Conservation (phyloP, 2,113 vertebrate species). For the Crotalus viridis region DNA sequence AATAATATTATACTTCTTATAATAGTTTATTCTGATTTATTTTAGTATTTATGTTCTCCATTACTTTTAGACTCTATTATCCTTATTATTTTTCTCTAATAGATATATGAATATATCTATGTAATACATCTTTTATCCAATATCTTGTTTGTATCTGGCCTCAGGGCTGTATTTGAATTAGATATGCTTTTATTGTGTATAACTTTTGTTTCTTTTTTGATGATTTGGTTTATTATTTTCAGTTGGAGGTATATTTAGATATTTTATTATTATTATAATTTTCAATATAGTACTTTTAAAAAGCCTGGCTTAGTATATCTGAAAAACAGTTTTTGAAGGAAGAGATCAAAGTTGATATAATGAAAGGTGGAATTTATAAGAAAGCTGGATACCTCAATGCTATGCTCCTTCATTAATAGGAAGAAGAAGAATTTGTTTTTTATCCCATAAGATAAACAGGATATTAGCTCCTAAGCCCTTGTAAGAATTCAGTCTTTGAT, state of each 20-base stretch:
- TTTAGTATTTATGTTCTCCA: neutral
- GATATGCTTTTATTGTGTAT: neutral
- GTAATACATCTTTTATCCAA: no score
- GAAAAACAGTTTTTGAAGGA: neutral
- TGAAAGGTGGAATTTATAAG: neutral
- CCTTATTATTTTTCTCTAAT: neutral
- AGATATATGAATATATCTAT: no score
- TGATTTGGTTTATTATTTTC: neutral
- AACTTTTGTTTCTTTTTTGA: no score
- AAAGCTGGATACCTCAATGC: neutral
- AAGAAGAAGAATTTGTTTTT: neutral
- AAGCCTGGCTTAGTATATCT: neutral
- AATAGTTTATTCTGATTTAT: neutral
- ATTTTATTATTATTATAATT: neutral
- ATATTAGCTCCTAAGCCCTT: neutral
- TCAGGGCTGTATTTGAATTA: no score
- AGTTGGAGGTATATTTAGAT: neutral
- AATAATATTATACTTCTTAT: neutral
- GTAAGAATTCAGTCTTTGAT: neutral
- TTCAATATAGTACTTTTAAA: neutral
- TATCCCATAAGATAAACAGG: neutral
- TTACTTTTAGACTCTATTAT: neutral
- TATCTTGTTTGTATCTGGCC: no score
- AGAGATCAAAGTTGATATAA: neutral
- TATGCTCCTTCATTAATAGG: neutral